Evolutionary conservation across 2,797 vertebrate species (phyloP).

Genomic region (Lepus townsendii): DNA sequence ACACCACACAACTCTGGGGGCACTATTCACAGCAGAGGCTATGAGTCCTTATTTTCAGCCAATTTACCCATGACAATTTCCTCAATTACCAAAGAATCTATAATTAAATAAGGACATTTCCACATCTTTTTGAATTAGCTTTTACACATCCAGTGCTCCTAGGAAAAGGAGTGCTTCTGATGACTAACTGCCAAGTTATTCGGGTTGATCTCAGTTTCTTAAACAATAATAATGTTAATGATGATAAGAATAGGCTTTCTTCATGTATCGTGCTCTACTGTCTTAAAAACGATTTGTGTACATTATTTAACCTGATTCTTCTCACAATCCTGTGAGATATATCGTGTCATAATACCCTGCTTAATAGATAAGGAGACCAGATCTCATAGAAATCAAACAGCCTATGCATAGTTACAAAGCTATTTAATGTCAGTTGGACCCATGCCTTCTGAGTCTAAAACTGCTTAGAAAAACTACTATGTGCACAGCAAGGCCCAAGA

Average conservation of each 20-base stretch:
- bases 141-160: background rate
- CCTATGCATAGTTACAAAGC: background rate
- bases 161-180: slow-evolving; percentile 7
- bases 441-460: background rate
- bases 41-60: background rate
- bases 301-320: background rate
- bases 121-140: background rate
- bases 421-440: background rate
- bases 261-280: background rate
- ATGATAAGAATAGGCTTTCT: background rate
- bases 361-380: background rate
- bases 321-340: background rate
- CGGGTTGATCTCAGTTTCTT: background rate
- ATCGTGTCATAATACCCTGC: background rate
- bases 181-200: background rate
- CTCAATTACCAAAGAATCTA: background rate
- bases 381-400: background rate
- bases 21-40: background rate
- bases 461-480: background rate
- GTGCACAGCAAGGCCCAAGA: background rate
- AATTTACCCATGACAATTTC: background rate
- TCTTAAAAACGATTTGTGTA: background rate
- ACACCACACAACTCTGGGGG: background rate
- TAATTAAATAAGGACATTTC: slow-evolving; percentile 12
- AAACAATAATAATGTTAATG: background rate